These are phyloP conservation scores for Acanthoscelides obtectus DNA, from an alignment of 2,888 invertebrate genomes.

Conservation along the genomic window DNA sequence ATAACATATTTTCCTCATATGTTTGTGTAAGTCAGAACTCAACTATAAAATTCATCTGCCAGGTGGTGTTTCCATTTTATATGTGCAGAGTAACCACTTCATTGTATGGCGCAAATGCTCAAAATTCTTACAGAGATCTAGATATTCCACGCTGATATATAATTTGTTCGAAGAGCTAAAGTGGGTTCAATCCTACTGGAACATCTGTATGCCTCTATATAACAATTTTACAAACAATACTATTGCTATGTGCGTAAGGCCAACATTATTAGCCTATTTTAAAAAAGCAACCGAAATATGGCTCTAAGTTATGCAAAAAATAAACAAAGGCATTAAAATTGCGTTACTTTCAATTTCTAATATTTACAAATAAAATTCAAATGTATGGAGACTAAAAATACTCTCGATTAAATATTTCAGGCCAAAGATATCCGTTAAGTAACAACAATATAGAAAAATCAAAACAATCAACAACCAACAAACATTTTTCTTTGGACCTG, in stretches of 20 bases:
- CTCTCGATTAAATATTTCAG: constrained; percentile 4
- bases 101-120: not conserved
- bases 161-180: constrained; percentile 11
- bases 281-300: constrained; percentile 41
- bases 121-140: not conserved
- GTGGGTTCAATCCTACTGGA: constrained; percentile 38
- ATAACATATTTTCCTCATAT: no score
- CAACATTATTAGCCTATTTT: constrained; percentile 29
- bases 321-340: constrained; percentile 12
- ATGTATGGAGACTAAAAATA: not conserved
- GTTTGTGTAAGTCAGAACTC: no score
- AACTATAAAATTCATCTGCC: no score
- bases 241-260: constrained; percentile 44
- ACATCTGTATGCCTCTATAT: constrained; percentile 46
- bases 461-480: constrained; percentile 10
- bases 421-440: constrained; percentile 1
- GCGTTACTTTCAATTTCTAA: not conserved
- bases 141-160: not conserved
- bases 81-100: no score
- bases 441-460: not conserved
- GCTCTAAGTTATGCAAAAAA: constrained; percentile 16
- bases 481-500: constrained; percentile 6
- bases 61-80: no score
- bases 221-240: constrained; percentile 42
- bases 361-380: not conserved